Evolutionary conservation across 2,797 vertebrate species (phyloP).

Genomic region (Loris lydekkerianus): DNA sequence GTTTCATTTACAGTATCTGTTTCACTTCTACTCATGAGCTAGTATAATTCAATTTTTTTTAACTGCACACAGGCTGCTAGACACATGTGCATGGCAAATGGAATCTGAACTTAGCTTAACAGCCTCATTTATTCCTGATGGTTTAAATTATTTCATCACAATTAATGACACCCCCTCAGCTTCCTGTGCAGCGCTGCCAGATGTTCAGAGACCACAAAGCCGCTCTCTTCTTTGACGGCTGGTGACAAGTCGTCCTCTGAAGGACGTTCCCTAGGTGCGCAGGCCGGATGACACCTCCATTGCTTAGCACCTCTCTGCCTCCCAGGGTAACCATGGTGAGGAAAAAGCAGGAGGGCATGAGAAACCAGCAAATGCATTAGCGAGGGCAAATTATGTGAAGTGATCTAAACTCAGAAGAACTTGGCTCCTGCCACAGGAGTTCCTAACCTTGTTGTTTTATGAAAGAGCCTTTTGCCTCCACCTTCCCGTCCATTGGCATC

Average conservation of each 20-base stretch:
- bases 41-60: constrained; percentile 88
- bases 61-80: constrained; percentile 90
- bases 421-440: constrained; percentile 73
- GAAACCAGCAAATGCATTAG: constrained; percentile 84
- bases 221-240: constrained; percentile 94
- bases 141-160: constrained; percentile 99
- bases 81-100: constrained; percentile 93
- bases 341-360: constrained; percentile 86
- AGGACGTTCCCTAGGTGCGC: constrained; percentile 93
- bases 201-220: constrained; percentile 97
- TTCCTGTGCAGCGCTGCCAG: constrained; percentile 95
- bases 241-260: constrained; percentile 97
- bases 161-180: constrained; percentile 98
- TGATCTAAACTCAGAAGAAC: constrained; percentile 79
- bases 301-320: constrained; percentile 89
- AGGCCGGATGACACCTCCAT: constrained; percentile 91
- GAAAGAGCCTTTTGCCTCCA: constrained; percentile 72
- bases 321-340: constrained; percentile 88
- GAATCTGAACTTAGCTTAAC: constrained; percentile 97
- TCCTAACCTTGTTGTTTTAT: constrained; percentile 76
- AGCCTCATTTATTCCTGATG: constrained; percentile 99
- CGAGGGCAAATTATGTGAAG: constrained; percentile 84
- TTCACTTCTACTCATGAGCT: constrained; percentile 90
- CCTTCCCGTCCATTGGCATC: constrained; percentile 45
- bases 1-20: constrained; percentile 90